Evolutionary conservation across 2,797 vertebrate genomes (phyloP).

Genomic region (Enteromius fasciolatus): DNA sequence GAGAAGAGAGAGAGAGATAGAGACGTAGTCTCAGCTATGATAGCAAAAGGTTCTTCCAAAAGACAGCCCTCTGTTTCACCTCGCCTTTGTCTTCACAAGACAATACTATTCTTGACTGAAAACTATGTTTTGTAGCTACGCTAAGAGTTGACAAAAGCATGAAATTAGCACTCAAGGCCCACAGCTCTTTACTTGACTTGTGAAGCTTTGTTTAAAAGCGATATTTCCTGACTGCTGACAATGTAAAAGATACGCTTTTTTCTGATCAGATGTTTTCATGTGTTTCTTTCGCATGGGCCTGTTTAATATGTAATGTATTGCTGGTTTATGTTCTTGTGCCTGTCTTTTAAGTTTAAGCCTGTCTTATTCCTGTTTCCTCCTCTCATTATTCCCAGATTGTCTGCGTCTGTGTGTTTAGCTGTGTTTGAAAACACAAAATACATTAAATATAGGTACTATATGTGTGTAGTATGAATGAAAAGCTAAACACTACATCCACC

Average conservation of each 20-base stretch:
- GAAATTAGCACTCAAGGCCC: conserved; percentile 17
- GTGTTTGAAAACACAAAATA: neutral
- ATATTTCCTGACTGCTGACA: conserved; percentile 1
- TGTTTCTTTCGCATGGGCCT: neutral
- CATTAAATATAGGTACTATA: neutral
- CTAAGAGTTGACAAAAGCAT: conserved; percentile 32
- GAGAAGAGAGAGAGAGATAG: conserved; percentile 16
- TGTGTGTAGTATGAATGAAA: neutral
- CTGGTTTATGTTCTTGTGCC: neutral
- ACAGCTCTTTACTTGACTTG: conserved; percentile 26
- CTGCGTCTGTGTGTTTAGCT: neutral
- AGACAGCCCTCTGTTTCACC: conserved; percentile 40
- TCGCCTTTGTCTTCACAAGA: conserved; percentile 32
- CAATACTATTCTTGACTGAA: conserved; percentile 13
- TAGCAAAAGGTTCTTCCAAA: conserved; percentile 37
- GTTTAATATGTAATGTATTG: neutral
- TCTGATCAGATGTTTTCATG: neutral
- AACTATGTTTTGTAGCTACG: conserved; percentile 26
- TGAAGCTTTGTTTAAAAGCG: neutral
- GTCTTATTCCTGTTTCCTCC: neutral
- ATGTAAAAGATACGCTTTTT: neutral
- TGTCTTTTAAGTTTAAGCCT: neutral
- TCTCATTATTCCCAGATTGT: neutral
- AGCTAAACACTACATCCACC: neutral
- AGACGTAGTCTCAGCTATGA: conserved; percentile 15